A percentile compares a stretch with the other conserved stretches of the same genome.
phyloP scores from a whole-genome alignment of 2,888 invertebrate genomes.

The Lithodes maja region DNA sequence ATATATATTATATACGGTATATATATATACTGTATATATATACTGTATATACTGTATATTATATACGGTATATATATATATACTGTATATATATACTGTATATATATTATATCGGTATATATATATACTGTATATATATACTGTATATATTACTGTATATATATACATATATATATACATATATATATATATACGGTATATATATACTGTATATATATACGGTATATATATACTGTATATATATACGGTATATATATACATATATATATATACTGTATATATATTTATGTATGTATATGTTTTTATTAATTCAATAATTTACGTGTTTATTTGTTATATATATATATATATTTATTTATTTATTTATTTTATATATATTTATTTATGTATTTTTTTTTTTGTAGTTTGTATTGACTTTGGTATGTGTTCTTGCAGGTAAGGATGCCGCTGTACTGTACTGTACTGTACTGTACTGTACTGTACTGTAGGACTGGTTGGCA shows the following conservation, averaged over 20 bases:
- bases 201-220: slow-evolving; percentile 28
- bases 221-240: slow-evolving; percentile 2
- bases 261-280: background rate
- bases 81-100: slow-evolving; percentile 43
- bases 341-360: background rate
- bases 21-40: background rate
- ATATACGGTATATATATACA: background rate
- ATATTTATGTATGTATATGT: background rate
- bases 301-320: background rate
- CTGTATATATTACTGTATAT: background rate
- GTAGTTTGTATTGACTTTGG: background rate
- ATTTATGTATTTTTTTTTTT: background rate
- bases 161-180: background rate
- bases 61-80: slow-evolving; percentile 27
- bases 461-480: no score
- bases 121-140: slow-evolving; percentile 15
- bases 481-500: no score
- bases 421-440: no score
- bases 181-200: background rate
- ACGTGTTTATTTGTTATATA: background rate
- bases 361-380: background rate
- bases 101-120: slow-evolving; percentile 43
- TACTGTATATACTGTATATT: background rate
- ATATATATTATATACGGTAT: no score
- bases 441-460: no score